Conservation (phyloP, 2,797 vertebrate genomes). For the Onychomys torridus region DNA sequence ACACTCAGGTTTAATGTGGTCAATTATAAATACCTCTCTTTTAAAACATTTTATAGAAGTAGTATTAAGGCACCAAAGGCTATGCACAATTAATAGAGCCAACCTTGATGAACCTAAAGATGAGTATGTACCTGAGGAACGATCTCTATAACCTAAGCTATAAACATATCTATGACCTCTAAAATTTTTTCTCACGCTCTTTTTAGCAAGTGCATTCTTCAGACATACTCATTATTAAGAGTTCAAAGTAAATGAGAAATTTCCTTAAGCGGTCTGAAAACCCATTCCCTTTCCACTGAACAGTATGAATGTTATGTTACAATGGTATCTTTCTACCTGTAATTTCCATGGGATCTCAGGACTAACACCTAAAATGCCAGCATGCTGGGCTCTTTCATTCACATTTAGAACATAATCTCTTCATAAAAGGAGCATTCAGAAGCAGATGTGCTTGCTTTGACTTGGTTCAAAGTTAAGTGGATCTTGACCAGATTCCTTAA, state of each 20-base stretch:
- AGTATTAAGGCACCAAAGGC: not conserved
- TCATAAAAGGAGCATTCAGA: not conserved
- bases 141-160: too few species aligned
- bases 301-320: not conserved
- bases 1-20: not conserved
- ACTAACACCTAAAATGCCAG: not conserved
- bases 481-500: not conserved
- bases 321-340: not conserved
- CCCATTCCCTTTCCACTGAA: not conserved
- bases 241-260: not conserved
- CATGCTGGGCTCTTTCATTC: not conserved
- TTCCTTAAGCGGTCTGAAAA: constrained; percentile 18
- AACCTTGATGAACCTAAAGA: not conserved
- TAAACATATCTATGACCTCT: not conserved
- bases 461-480: not conserved
- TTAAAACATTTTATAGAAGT: not conserved
- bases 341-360: not conserved
- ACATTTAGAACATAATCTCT: not conserved
- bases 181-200: not conserved
- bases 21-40: constrained; percentile 3
- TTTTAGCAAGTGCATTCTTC: not conserved
- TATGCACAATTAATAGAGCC: not conserved
- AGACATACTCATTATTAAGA: constrained; percentile 3
- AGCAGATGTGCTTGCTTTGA: not conserved
- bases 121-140: not conserved